Evolutionary conservation across 2,797 vertebrate genomes (phyloP).

Genomic region (Sparus aurata): DNA sequence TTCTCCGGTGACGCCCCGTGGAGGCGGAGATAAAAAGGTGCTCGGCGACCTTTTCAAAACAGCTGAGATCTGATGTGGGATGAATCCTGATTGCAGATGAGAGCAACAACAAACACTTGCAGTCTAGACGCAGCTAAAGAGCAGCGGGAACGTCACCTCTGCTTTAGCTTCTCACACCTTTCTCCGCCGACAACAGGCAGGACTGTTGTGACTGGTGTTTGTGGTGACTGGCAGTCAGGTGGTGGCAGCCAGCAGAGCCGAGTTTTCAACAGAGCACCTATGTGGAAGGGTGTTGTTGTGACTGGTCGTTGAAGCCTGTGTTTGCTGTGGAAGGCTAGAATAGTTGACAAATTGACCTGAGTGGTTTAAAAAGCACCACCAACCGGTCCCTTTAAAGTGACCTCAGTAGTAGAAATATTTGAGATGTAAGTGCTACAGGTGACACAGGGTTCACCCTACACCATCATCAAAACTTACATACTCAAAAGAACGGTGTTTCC

Average conservation of each 20-base stretch:
- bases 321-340: background rate
- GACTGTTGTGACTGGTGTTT: slow-evolving; percentile 62
- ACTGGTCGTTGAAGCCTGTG: slow-evolving; percentile 16
- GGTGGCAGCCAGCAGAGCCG: slow-evolving; percentile 40
- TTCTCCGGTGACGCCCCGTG: slow-evolving; percentile 21
- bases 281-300: slow-evolving; percentile 39
- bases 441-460: background rate
- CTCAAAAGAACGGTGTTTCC: background rate
- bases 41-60: slow-evolving; percentile 65
- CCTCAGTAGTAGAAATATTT: background rate
- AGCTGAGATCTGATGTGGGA: slow-evolving; percentile 74
- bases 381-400: background rate
- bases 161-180: slow-evolving; percentile 40
- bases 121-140: slow-evolving; percentile 51
- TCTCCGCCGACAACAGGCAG: slow-evolving; percentile 12
- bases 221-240: slow-evolving; percentile 42
- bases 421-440: background rate
- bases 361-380: background rate
- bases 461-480: background rate
- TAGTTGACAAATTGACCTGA: background rate
- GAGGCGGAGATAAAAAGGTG: slow-evolving; percentile 45
- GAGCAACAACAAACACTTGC: slow-evolving; percentile 60
- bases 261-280: slow-evolving; percentile 3
- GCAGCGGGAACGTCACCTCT: slow-evolving; percentile 42
- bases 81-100: slow-evolving; percentile 63